Conservation (phyloP, 2,888 invertebrate species). For the Pharmacophagus antenor region DNA sequence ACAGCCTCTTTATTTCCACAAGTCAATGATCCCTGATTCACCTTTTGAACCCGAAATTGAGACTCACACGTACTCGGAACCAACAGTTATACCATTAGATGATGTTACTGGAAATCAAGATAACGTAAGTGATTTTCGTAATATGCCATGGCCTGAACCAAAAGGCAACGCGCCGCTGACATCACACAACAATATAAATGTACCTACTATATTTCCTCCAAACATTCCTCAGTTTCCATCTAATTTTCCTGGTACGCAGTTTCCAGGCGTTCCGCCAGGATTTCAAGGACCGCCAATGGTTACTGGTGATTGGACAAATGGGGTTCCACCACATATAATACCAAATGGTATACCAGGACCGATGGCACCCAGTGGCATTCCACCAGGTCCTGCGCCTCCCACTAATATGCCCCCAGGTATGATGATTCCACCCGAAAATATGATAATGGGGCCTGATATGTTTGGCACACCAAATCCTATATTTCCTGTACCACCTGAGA, state of each 20-base stretch:
- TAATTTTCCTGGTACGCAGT: constrained; percentile 70
- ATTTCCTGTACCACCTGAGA: constrained; percentile 63
- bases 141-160: constrained; percentile 91
- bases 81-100: constrained; percentile 92
- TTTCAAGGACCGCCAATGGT: constrained; percentile 66
- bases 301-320: constrained; percentile 65
- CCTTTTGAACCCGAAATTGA: constrained; percentile 93
- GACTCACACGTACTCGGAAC: constrained; percentile 87
- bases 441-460: constrained; percentile 75
- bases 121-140: constrained; percentile 88
- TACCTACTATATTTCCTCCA: constrained; percentile 72
- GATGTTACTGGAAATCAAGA: constrained; percentile 92
- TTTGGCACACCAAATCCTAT: constrained; percentile 59
- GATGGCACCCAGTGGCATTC: constrained; percentile 53
- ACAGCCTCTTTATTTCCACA: constrained; percentile 90
- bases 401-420: constrained; percentile 59
- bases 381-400: constrained; percentile 58
- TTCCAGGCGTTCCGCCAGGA: constrained; percentile 68
- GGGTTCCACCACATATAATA: constrained; percentile 62
- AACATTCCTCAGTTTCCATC: constrained; percentile 70
- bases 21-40: constrained; percentile 91
- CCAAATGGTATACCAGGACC: constrained; percentile 60
- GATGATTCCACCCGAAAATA: constrained; percentile 72
- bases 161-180: constrained; percentile 82
- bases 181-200: constrained; percentile 48